Conservation (phyloP, 2,113 vertebrate species). For the Campylomormyrus tamandua region DNA sequence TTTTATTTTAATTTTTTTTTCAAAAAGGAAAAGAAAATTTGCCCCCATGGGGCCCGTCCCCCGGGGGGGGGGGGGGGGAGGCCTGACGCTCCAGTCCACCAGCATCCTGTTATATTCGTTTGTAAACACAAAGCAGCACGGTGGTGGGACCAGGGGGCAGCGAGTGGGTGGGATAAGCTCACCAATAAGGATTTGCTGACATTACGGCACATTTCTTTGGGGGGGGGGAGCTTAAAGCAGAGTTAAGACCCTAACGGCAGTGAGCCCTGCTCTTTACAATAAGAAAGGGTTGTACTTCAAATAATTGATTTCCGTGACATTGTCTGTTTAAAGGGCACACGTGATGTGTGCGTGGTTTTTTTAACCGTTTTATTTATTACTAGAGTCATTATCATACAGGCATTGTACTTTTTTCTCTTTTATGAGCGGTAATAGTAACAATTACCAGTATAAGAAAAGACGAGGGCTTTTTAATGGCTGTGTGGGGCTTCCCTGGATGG, state of each 20-base stretch:
- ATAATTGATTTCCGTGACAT: neutral
- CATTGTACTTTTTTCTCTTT: neutral
- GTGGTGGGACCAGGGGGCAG: too few species aligned
- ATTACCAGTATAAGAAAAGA: neutral
- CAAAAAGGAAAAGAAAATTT: too few species aligned
- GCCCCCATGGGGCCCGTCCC: too few species aligned
- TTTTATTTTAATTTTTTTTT: too few species aligned
- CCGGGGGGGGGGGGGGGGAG: neutral
- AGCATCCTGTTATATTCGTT: neutral
- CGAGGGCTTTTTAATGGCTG: neutral
- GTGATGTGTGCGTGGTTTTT: neutral
- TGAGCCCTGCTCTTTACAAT: neutral
- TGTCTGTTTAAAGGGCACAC: neutral
- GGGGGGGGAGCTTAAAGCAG: neutral
- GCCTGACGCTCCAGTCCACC: neutral
- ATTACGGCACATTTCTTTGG: neutral
- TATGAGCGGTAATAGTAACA: neutral
- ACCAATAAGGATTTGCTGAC: conserved; percentile 15
- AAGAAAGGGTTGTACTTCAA: neutral
- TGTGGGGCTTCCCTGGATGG: neutral
- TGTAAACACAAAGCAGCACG: neutral
- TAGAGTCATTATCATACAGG: neutral
- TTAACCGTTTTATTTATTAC: neutral
- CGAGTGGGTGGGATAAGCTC: neutral
- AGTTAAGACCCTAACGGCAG: neutral